Evolutionary conservation across 2,113 vertebrate species (phyloP).

Genomic region (Actenoides hombroni): DNA sequence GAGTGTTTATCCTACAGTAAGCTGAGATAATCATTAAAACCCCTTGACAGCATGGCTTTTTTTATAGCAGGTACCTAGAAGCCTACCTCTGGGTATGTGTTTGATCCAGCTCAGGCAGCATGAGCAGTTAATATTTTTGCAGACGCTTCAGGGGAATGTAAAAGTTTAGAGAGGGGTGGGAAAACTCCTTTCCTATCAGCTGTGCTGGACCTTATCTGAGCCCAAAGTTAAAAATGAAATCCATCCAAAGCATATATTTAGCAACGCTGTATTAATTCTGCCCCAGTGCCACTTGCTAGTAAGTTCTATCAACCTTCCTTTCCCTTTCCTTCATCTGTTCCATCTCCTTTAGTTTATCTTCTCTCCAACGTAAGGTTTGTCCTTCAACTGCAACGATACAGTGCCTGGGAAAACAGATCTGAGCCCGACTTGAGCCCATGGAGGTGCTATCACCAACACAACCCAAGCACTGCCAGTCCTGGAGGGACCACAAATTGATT

Average conservation of each 20-base stretch:
- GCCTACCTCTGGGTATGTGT: background rate
- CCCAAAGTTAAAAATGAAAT: background rate
- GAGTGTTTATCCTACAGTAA: background rate
- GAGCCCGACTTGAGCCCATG: accelerated
- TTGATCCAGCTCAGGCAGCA: background rate
- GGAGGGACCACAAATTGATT: background rate
- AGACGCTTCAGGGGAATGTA: background rate
- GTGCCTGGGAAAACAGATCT: background rate
- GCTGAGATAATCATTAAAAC: background rate
- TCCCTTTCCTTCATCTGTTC: background rate
- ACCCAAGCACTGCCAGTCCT: background rate
- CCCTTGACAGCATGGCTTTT: background rate
- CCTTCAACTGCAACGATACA: background rate
- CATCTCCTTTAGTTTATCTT: background rate
- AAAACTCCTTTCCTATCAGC: background rate
- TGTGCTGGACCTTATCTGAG: background rate
- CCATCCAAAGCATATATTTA: background rate
- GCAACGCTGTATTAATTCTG: background rate
- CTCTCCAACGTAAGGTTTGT: background rate
- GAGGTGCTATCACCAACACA: background rate
- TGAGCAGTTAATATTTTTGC: background rate
- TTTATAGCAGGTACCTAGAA: background rate
- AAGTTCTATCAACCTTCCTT: background rate
- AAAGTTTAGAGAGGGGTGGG: background rate
- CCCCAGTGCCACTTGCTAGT: background rate